Conservation (phyloP, 2,888 invertebrate genomes). For the Phyto melanocephala region DNA sequence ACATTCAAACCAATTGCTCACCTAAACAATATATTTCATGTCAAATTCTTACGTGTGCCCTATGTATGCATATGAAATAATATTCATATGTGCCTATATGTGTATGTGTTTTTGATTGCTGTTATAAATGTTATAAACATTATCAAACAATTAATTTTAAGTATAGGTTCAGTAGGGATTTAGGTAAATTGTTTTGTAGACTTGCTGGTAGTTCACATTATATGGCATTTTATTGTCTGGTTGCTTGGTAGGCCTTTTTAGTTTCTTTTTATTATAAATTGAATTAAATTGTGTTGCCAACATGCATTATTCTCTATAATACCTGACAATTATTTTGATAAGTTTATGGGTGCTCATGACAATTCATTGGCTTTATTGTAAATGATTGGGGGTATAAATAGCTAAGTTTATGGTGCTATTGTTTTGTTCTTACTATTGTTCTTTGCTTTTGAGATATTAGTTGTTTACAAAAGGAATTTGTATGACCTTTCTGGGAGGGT, state of each 20-base stretch:
- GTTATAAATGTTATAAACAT: slow-evolving; percentile 56
- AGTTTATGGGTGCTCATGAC: slow-evolving; percentile 37
- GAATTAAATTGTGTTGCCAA: not conserved
- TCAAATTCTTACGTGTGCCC: not conserved
- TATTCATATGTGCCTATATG: not conserved
- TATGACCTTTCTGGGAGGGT: not conserved
- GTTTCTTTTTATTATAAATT: not conserved
- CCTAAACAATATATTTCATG: slow-evolving; percentile 13
- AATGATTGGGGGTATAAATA: not conserved
- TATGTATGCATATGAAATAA: not conserved
- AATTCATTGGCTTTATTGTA: slow-evolving; percentile 27
- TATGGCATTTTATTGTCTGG: slow-evolving; percentile 19
- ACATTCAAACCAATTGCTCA: slow-evolving; percentile 7
- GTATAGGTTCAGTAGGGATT: slow-evolving; percentile 59
- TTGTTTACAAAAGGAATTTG: not conserved
- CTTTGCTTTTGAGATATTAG: not conserved
- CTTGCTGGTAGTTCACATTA: slow-evolving; percentile 31
- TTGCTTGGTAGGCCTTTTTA: too few species aligned
- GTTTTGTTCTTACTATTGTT: slow-evolving; percentile 1
- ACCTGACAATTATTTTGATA: slow-evolving; percentile 45
- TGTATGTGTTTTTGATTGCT: not conserved
- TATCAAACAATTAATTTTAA: slow-evolving; percentile 62
- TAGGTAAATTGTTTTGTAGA: slow-evolving; percentile 57
- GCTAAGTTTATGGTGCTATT: not conserved
- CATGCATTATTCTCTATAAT: not conserved